Evolutionary conservation across 2,113 vertebrate genomes (phyloP), one percentile per base, ranked within the genome.

Genomic region (Pygoscelis antarcticus): DNA sequence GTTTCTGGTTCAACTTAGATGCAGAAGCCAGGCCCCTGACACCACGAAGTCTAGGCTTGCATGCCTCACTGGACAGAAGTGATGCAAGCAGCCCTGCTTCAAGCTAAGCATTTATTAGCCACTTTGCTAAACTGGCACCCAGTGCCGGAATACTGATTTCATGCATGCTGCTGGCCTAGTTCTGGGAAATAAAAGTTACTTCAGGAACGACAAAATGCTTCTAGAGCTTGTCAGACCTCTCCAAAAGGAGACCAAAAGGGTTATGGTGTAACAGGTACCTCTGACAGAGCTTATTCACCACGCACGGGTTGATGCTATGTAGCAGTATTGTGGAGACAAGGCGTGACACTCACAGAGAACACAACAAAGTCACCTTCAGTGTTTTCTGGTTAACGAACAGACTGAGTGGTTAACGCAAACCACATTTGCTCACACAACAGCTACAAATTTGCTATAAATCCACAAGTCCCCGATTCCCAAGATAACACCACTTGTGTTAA

Each of bases 351-450:
- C 34, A 23, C 26, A 17, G 42, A 68, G 61, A 60, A 55, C 18
- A 46, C 30, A 36, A 62, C 30, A 26, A 60, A 54, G 47, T 27
- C 27, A 25, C 57, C 49, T 40, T 44, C 23, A 30, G 19, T 19
- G 23, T 25, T 58, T 91, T 38, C 61, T 21, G 36, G 69, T 40
- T 55, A 46, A 49, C 30, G 26, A 13, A 42, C 8, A 52, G 55
- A 68, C n/a, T 13, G 12, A 4, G 4, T 20, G 25, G n/a, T 25
- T 65, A 81, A 79, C 44, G 23, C 51, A 72, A 58, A 52, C 36
- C 51, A 26, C 0, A 9, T 23, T 19, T 44, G 52, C 52, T 87
- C 2, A 1, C 22, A 46, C 42, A 49, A 23, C 0, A 4, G 40
- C 32, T 66, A 61, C 32, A 38, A 44, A 44, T 40, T 51, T 30